phyloP scores from a whole-genome alignment of 2,113 vertebrate species.

The Meriones unguiculatus region DNA sequence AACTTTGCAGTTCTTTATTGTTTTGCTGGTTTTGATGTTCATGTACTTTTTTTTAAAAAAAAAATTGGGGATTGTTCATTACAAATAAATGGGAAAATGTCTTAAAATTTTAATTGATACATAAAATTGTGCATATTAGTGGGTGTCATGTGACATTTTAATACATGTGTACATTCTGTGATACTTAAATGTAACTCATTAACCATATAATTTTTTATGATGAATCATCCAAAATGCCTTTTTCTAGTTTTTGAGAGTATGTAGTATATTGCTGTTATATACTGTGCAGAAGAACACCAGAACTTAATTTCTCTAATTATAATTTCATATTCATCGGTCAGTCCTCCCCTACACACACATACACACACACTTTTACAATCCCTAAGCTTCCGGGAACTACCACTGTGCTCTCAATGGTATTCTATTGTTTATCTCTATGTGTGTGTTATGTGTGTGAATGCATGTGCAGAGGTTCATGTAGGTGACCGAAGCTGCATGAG shows the following conservation, averaged over 20 bases:
- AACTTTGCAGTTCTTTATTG: background rate
- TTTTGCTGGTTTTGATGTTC: background rate
- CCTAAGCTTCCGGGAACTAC: background rate
- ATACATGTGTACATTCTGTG: background rate
- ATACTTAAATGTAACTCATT: no score
- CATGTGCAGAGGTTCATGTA: background rate
- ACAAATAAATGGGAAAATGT: background rate
- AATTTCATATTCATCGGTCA: background rate
- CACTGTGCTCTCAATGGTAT: background rate
- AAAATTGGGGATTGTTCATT: background rate
- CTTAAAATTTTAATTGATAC: background rate
- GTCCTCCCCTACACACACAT: background rate
- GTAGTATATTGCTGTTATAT: background rate
- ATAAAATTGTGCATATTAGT: background rate
- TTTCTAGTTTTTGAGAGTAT: background rate
- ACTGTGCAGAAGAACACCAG: background rate
- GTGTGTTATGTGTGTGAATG: background rate
- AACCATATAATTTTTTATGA: background rate
- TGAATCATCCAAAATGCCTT: background rate
- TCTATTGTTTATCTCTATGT: background rate
- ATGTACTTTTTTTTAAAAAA: background rate
- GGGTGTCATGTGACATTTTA: background rate
- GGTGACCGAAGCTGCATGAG: background rate
- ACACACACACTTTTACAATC: background rate
- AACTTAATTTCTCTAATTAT: background rate